A percentile compares a stretch with the other conserved stretches of the same genome.
These are phyloP conservation scores for Cisticola juncidis DNA, from an alignment of 2,113 vertebrate species.

Conservation along the genomic window DNA sequence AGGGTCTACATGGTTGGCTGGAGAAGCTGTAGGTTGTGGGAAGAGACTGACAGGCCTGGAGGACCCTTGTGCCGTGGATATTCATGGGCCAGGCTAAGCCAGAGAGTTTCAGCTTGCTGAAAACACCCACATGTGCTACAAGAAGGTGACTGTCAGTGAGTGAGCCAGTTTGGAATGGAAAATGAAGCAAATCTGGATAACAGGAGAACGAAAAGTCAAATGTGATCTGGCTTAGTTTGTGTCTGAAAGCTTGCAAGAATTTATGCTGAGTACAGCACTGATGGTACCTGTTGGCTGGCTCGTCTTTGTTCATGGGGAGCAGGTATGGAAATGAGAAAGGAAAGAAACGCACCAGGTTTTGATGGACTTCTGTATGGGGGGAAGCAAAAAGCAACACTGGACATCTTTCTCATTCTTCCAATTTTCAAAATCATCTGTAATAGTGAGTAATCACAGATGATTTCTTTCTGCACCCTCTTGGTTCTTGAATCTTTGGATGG, in stretches of 20 bases:
- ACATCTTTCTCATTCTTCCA: not conserved
- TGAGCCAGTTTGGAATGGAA: not conserved
- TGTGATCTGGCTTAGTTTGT: not conserved
- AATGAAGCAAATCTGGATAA: not conserved
- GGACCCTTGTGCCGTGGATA: not conserved
- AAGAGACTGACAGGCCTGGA: not conserved
- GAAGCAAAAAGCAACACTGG: not conserved
- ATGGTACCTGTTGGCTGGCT: rapidly evolving
- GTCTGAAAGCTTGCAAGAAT: not conserved
- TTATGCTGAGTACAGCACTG: not conserved
- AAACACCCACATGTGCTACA: not conserved
- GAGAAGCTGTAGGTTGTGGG: not conserved
- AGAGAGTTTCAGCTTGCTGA: not conserved
- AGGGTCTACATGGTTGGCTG: not conserved
- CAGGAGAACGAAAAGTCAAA: not conserved
- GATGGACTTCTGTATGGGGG: not conserved
- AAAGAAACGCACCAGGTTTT: not conserved
- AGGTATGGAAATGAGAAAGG: not conserved
- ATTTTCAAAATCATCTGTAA: not conserved
- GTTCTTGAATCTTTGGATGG: not conserved
- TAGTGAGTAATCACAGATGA: not conserved
- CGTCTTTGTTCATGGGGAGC: not conserved
- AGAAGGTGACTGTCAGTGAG: not conserved
- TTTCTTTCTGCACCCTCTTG: not conserved
- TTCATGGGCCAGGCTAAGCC: not conserved